Evolutionary conservation across 2,888 invertebrate genomes (phyloP), one percentile per base, ranked within the genome.

Genomic region (Cinara cedri): DNA sequence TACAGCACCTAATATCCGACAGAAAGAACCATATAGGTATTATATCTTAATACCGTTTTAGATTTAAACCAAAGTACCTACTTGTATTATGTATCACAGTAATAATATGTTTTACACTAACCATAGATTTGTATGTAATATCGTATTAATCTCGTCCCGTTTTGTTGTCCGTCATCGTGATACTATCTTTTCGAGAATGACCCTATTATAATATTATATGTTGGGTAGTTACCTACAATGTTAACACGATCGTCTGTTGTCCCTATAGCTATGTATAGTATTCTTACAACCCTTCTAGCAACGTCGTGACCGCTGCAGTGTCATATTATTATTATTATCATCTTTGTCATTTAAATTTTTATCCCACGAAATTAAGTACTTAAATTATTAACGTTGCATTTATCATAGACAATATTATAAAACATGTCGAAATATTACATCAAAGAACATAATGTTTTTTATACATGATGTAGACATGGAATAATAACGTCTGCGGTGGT

Each of bases 331-430:
- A n/a, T n/a, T n/a, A n/a, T n/a, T n/a, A n/a, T n/a, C n/a, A n/a
- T n/a, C n/a, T n/a, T n/a, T n/a, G 76, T 76, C 34, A 76, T 76
- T 68, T 10, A 68, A 76, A 76, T 57, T n/a, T 24, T 51, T 51
- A 57, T 68, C 66, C 76, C 76, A 76, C 76, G 57, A 76, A 76
- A 76, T 76, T 76, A 76, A 76, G 76, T 76, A 76, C 68, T 76
- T n/a, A 76, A 76, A n/a, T 76, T n/a, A n/a, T 76, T 68, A 76
- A 76, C 76, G 16, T 66, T 68, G 68, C 68, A 68, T 68, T 34
- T 57, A 60, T 68, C 68, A 21, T 57, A 66, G 76, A 68, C 54
- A 76, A 55, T 54, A n/a, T n/a, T n/a, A n/a, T n/a, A n/a, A n/a
- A n/a, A n/a, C n/a, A n/a, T 68, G 76, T 76, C 76, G 76, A 68